Evolutionary conservation across 2,113 vertebrate species (phyloP).

Genomic region (Puma concolor): DNA sequence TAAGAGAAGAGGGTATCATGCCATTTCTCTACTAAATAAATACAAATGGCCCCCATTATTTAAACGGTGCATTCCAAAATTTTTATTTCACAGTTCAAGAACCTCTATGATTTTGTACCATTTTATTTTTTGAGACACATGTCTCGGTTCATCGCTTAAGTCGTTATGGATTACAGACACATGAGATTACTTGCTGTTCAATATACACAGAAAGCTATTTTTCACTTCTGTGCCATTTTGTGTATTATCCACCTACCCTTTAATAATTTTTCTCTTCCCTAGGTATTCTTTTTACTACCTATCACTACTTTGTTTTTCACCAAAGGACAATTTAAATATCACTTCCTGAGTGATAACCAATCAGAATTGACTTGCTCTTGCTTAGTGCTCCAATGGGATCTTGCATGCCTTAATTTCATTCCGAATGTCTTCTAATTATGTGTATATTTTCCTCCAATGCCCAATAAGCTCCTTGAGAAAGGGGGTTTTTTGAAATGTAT

Average conservation of each 20-base stretch:
- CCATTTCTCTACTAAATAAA: not conserved
- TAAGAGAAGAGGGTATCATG: not conserved
- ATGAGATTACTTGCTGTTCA: not conserved
- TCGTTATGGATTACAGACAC: not conserved
- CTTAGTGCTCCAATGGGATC: not conserved
- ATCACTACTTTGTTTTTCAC: slow-evolving; percentile 34
- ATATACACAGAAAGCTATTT: not conserved
- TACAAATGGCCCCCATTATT: not conserved
- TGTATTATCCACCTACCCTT: not conserved
- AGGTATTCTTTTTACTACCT: not conserved
- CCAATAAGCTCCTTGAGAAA: not conserved
- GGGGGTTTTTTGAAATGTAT: not conserved
- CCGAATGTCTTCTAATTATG: not conserved
- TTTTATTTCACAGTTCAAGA: not conserved
- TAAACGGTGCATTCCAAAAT: not conserved
- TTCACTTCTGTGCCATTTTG: not conserved
- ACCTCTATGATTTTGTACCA: not conserved
- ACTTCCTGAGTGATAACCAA: not conserved
- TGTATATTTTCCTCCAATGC: not conserved
- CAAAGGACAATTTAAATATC: not conserved
- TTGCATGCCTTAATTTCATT: not conserved
- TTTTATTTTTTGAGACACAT: not conserved
- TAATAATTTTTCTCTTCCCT: not conserved
- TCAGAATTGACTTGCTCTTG: not conserved
- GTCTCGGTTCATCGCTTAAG: not conserved